Conservation (phyloP, 2,797 vertebrate species). For the Crax fasciolata region DNA sequence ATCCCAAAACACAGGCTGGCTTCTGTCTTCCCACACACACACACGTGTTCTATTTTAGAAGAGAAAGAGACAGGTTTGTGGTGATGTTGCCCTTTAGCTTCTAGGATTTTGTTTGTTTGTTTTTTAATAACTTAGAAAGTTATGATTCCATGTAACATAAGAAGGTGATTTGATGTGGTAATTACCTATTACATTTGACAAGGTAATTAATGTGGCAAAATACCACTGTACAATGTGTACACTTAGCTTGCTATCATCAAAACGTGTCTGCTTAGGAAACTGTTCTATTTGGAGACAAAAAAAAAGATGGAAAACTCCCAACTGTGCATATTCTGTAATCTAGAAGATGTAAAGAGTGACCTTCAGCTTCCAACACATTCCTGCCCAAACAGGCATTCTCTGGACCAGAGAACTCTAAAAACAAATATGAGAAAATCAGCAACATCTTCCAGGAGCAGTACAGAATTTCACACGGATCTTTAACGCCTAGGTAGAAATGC, state of each 20-base stretch:
- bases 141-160: conserved; percentile 57
- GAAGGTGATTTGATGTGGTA: conserved; percentile 83
- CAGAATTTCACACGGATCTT: neutral
- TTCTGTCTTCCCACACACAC: neutral
- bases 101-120: conserved; percentile 60
- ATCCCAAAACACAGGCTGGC: neutral
- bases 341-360: conserved; percentile 49
- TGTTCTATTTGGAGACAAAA: conserved; percentile 43
- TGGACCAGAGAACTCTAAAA: neutral
- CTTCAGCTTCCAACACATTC: conserved; percentile 7
- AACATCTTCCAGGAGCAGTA: neutral
- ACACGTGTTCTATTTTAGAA: neutral
- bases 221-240: conserved; percentile 80
- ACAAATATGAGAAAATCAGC: neutral
- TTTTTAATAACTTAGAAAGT: conserved; percentile 71
- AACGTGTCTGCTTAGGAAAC: conserved; percentile 79
- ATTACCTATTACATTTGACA: conserved; percentile 85
- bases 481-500: neutral
- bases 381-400: neutral
- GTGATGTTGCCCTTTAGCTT: conserved; percentile 32
- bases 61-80: conserved; percentile 13
- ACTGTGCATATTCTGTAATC: conserved; percentile 31
- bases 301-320: conserved; percentile 42
- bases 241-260: conserved; percentile 79
- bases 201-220: conserved; percentile 85